These are phyloP conservation scores for Calidris pygmaea DNA, from an alignment of 2,113 vertebrate species.

Conservation along the genomic window DNA sequence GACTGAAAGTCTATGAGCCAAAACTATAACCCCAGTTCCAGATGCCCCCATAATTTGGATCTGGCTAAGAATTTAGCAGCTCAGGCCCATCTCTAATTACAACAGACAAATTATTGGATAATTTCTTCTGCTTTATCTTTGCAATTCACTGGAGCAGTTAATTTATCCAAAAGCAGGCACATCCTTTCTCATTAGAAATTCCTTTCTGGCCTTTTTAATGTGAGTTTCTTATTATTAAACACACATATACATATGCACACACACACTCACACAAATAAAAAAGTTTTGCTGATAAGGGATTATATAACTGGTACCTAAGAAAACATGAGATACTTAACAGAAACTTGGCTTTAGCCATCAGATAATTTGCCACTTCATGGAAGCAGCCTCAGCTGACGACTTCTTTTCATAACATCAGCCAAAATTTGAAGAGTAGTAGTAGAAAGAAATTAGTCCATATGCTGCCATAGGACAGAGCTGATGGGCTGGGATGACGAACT, in stretches of 20 bases:
- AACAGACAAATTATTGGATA: conserved; percentile 76
- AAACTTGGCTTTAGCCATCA: conserved; percentile 49
- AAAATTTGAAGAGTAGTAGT: neutral
- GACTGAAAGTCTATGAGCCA: conserved; percentile 2
- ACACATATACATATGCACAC: neutral
- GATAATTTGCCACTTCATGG: conserved; percentile 22
- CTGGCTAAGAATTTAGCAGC: conserved; percentile 31
- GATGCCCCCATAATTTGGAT: conserved; percentile 38
- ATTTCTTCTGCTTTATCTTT: conserved; percentile 79
- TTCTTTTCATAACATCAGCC: neutral
- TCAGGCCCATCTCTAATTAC: conserved; percentile 62
- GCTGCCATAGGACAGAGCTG: neutral
- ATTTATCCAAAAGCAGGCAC: conserved; percentile 73
- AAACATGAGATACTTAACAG: conserved; percentile 59
- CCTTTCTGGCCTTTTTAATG: conserved; percentile 65
- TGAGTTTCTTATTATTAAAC: conserved; percentile 57
- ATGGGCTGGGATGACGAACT: neutral
- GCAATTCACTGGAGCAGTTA: conserved; percentile 78
- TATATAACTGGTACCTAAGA: conserved; percentile 57
- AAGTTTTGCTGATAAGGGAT: conserved; percentile 56
- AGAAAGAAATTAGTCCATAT: neutral
- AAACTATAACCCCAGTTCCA: conserved; percentile 12
- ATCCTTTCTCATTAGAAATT: conserved; percentile 74
- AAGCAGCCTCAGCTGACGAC: conserved; percentile 13
- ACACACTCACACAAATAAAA: neutral